Base-by-base conservation (phyloP, 2,113 vertebrate species). In the Apeltes quadracus region DNA sequence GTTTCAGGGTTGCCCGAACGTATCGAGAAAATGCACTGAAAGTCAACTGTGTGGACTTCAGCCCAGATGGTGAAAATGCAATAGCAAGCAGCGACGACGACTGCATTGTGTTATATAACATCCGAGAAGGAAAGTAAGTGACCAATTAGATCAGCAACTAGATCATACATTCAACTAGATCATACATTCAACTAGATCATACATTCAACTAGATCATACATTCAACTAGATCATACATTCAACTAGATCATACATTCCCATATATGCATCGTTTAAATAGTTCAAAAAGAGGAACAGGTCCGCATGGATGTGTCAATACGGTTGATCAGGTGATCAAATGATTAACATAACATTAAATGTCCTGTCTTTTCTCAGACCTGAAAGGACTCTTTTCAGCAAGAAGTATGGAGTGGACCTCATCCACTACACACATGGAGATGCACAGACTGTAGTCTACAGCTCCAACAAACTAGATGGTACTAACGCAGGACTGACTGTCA, bases 391-490 rank as follows among this genome's bases (percentile, higher is more conserved):
- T 50, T 98, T 95, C 94, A 99, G 98, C 92, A 98, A 98, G 94
- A 99, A 99, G 91, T 99, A 99, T 38, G 98, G 98, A 46, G 98
- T 97, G 71, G 98, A 99, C 84, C 96, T 99, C 64, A 99, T 99
- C 93, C 95, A 97, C 79, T 99, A 97, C 82, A 97, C 97, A 1
- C 95, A 97, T 39, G 95, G 95, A 61, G 87, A 91, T 36, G 93
- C 96, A 73, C 95, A 98, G 79, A 98, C 95, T 2, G 98, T 98
- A 0, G 95, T 99, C 75, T 98, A 98, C 94, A 99, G 96, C 87
- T 98, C 96, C 81, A 99, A 99, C 92, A 99, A 99, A 92, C 95
- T 97, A 76, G 97, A 99, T 68, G 98, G 98, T 99, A 93, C 74
- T 25, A 20, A 67, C 41, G 27, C 10, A 38, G 8, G 6, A 12